Evolutionary conservation across 1,140 invertebrate genomes (phyloP), one percentile per base, ranked within the genome.

Genomic region (Adoxophyes honmai): DNA sequence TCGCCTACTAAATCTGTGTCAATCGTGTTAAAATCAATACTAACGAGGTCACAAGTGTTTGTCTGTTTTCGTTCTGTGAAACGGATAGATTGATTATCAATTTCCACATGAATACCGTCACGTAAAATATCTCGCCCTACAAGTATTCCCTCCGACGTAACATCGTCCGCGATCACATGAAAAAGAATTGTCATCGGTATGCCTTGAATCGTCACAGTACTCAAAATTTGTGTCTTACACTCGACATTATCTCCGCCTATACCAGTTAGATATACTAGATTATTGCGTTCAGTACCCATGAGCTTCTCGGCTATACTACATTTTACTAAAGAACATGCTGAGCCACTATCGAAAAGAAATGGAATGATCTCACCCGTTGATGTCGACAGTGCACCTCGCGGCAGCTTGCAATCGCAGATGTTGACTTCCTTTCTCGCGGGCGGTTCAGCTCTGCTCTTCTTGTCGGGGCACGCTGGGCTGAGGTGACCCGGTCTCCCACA

Each of bases 51-150:
- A 16, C 9, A 28, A 51, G 14, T 15, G 4, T 34, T 59, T 53
- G 5, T 1, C 8, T 34, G 14, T 16, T 18, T 52, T 53, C 4
- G 21, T 1, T 34, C 52, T 39, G 1, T 3, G 34, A 39, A 21
- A 52, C 14, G 9, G 7, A 33, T 10, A 39, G 10, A 2, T 6
- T 28, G 2, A 16, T 10, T 59, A 33, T 54, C 34, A 13, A 60
- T 36, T 39, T 44, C 9, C 13, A 53, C 37, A n/a, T 18, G 52
- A 34, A 53, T 6, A 4, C 51, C 57, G 7, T 15, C 6, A 7
- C 39, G 4, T 38, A 55, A 28, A 28, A 68, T 56, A 18, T 61
- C 59, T 28, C 54, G 39, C 18, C 66, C 66, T 14, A 68, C 34
- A 13, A 59, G n/a, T 16, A 59, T 13, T 5, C 4, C 9, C 4